Conservation (phyloP, 2,888 invertebrate species). For the Auanema freiburgensis region DNA sequence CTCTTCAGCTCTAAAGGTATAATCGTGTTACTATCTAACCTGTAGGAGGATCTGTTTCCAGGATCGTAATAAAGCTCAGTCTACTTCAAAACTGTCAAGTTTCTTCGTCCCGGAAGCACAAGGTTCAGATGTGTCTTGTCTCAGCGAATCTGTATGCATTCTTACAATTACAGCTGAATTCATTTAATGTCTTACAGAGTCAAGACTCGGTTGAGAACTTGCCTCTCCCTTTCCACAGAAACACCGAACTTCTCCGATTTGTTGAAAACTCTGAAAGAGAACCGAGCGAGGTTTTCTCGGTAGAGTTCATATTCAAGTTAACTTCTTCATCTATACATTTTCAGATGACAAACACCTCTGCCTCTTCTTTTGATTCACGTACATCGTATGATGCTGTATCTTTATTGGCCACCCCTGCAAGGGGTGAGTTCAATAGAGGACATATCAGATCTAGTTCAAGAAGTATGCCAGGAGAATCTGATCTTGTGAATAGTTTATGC, state of each 20-base stretch:
- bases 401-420: neutral
- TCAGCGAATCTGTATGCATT: neutral
- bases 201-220: neutral
- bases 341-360: conserved; percentile 1
- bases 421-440: neutral
- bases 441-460: conserved; percentile 2
- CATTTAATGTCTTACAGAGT: neutral
- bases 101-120: neutral
- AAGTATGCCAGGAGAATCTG: conserved; percentile 9
- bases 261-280: neutral
- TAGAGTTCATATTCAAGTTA: neutral
- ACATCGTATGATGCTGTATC: neutral
- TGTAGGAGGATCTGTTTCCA: neutral
- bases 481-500: conserved; percentile 10
- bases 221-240: neutral
- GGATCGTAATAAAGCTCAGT: conserved; percentile 2
- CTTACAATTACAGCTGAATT: neutral
- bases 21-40: neutral
- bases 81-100: neutral
- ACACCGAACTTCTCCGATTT: neutral
- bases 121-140: neutral
- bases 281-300: neutral
- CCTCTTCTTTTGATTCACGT: neutral
- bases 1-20: neutral
- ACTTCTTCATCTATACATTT: neutral